A percentile compares a stretch with the other conserved stretches of the same genome.
phyloP scores from a whole-genome alignment of 2,888 invertebrate species.

The Callosobruchus maculatus region DNA sequence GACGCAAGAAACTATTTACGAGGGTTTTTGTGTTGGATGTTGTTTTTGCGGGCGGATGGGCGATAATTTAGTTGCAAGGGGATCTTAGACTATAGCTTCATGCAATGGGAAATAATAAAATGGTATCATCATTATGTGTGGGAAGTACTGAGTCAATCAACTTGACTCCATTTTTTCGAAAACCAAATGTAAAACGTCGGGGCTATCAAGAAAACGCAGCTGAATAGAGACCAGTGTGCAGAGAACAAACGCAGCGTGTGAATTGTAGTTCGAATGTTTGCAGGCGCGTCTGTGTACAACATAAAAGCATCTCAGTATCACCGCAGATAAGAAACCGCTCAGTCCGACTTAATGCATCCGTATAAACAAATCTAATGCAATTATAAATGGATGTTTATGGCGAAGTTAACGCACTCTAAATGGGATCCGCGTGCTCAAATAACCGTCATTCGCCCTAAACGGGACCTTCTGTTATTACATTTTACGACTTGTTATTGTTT shows the following conservation, averaged over 20 bases:
- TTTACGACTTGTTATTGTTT: no score
- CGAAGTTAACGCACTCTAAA: neutral
- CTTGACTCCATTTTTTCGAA: no score
- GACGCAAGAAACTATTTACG: no score
- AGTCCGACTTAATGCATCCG: neutral
- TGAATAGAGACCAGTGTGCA: neutral
- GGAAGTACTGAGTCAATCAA: no score
- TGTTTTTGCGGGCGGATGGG: no score
- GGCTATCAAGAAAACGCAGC: no score
- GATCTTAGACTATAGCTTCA: no score
- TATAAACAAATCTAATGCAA: neutral
- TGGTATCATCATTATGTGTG: no score
- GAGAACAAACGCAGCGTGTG: neutral
- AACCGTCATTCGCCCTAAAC: neutral
- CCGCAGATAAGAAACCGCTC: neutral
- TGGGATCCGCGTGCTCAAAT: neutral
- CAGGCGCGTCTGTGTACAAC: neutral
- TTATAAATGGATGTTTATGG: neutral
- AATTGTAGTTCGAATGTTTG: neutral
- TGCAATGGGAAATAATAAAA: no score
- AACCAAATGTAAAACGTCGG: no score
- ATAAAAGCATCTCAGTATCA: neutral
- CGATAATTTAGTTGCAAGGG: no score
- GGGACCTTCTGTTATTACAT: neutral
- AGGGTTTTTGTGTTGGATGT: no score